Evolutionary conservation across 1,140 invertebrate genomes (phyloP).

Genomic region (Odontomachus brunneus): DNA sequence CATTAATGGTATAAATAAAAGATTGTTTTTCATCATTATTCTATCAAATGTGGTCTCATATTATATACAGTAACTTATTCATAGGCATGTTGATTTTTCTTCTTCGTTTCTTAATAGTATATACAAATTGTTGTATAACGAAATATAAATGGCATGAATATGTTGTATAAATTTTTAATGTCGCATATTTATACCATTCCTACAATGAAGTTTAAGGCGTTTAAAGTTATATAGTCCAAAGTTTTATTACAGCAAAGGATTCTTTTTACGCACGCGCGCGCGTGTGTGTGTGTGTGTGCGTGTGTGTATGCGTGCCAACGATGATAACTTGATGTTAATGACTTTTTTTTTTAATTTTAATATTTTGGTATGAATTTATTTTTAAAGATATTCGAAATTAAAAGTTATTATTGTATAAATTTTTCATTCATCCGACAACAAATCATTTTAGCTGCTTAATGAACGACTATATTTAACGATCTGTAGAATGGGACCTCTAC

Average conservation of each 20-base stretch:
- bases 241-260: constrained; percentile 75
- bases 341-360: neutral
- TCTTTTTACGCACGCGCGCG: no score
- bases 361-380: constrained; percentile 17
- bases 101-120: neutral
- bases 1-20: constrained; percentile 73
- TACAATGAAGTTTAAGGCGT: constrained; percentile 76
- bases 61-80: constrained; percentile 4
- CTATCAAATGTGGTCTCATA: constrained; percentile 22
- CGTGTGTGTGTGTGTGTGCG: no score
- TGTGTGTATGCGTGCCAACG: constrained; percentile 13
- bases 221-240: constrained; percentile 72
- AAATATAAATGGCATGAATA: constrained; percentile 10
- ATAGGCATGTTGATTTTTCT: neutral
- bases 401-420: neutral
- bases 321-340: constrained; percentile 1
- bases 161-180: constrained; percentile 35
- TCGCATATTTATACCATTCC: constrained; percentile 76
- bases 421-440: neutral
- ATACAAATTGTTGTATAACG: neutral
- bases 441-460: neutral
- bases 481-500: constrained; percentile 64
- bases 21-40: constrained; percentile 41
- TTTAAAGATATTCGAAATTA: constrained; percentile 6
- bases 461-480: neutral